Evolutionary conservation across 1,140 invertebrate species (phyloP), one percentile per base, ranked within the genome.

Genomic region (Drosophila sp.): DNA sequence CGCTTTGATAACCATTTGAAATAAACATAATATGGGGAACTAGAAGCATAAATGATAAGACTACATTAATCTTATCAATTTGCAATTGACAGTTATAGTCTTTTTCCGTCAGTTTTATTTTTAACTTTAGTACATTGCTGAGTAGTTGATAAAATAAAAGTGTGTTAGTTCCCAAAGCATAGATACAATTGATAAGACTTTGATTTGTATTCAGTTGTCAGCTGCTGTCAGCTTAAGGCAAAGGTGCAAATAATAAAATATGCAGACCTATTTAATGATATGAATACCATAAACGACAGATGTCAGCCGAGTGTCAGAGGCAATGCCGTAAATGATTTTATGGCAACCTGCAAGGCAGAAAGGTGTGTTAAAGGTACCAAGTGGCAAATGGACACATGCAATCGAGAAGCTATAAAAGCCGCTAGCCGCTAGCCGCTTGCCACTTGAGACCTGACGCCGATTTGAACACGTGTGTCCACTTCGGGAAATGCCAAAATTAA

Each of bases 401-500:
- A 43, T 32, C 8, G 46, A 7, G 32, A 16, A 27, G 63, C 54
- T 48, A 56, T 54, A 46, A 58, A 56, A 54, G 9, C 16, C 13
- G 2, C n/a, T n/a, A n/a, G n/a, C n/a, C n/a, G n/a, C n/a, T n/a
- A n/a, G n/a, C n/a, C n/a, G 14, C 0, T 8, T n/a, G n/a, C n/a
- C 14, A 4, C 14, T 40, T 8, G 9, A n/a, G 13, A 11, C 21
- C 9, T 25, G 41, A 14, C n/a, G 14, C 18, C 8, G 34, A 38
- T 32, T 5, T 9, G 64, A 56, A 51, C 51, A 67, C 36, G 36
- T 9, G 57, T 59, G 41, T 48, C 61, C 38, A 34, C 18, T 41
- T 76, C 66, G 50, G 59, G 73, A 79, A 83, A 76, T 54, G 43
- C 62, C 63, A 18, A 57, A 41, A 83, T 80, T 83, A 67, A 80